Evolutionary conservation across 2,797 vertebrate genomes (phyloP).

Genomic region (Myiotriccus ornatus): DNA sequence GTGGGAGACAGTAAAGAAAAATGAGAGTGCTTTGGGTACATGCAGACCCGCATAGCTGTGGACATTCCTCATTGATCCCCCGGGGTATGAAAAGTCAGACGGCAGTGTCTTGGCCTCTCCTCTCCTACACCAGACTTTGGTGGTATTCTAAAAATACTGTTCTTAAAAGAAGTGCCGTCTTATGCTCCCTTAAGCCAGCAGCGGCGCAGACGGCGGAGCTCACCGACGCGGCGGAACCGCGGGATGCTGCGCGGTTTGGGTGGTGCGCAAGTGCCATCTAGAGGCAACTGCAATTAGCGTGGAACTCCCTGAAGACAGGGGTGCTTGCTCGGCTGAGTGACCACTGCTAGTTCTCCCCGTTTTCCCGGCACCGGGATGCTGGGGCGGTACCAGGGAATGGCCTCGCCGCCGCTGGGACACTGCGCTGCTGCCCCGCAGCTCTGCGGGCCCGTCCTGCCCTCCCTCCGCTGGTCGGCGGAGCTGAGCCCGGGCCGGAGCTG

Average conservation of each 20-base stretch:
- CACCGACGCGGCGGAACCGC: fast-evolving
- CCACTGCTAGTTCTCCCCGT: fast-evolving
- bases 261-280: neutral
- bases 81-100: neutral
- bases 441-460: neutral
- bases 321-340: too few relatives aligned
- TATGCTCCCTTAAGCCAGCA: neutral
- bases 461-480: neutral
- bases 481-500: neutral
- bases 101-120: neutral
- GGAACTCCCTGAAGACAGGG: fast-evolving
- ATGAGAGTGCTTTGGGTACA: fast-evolving
- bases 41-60: fast-evolving
- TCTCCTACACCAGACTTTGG: neutral
- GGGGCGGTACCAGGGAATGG: neutral
- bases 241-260: fast-evolving
- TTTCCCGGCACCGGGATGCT: fast-evolving
- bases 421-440: neutral
- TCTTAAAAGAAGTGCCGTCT: fast-evolving
- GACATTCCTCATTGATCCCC: neutral
- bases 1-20: neutral
- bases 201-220: fast-evolving
- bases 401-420: neutral
- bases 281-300: fast-evolving
- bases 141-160: neutral